Percentiles rank a stretch among this genome's conserved stretches.
Evolutionary conservation across 2,113 vertebrate species (phyloP).

Genomic region (Dicaeum eximium): DNA sequence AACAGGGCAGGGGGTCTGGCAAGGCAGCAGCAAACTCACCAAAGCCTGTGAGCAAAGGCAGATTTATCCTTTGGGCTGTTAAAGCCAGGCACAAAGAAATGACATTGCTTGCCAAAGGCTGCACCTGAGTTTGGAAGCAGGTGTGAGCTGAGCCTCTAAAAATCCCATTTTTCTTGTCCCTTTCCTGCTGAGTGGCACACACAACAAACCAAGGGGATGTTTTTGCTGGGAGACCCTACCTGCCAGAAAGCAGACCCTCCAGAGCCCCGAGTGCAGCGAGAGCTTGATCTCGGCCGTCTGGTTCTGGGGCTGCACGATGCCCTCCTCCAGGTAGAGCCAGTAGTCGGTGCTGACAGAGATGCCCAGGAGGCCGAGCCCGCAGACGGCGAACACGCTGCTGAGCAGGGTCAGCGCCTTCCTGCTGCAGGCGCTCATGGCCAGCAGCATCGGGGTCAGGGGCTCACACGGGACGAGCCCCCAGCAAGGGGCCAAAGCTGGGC

Average conservation of each 20-base stretch:
- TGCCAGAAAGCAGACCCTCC: slow-evolving; percentile 93
- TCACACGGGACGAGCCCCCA: rapidly evolving
- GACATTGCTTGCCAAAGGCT: neutral
- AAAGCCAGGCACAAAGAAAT: rapidly evolving
- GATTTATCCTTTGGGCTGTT: neutral
- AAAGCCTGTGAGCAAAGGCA: neutral
- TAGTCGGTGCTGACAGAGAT: slow-evolving; percentile 95
- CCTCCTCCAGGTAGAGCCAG: slow-evolving; percentile 96
- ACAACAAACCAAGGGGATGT: rapidly evolving
- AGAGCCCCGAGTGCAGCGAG: slow-evolving; percentile 91
- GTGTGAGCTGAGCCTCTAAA: neutral
- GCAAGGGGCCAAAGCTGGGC: neutral
- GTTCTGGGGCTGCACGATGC: slow-evolving; percentile 87
- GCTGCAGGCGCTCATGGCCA: slow-evolving; percentile 84
- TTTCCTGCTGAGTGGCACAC: rapidly evolving
- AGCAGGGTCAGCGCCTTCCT: slow-evolving; percentile 92
- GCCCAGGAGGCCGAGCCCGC: slow-evolving; percentile 87
- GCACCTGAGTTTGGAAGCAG: neutral
- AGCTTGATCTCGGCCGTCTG: slow-evolving; percentile 86
- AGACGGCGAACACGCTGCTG: slow-evolving; percentile 91
- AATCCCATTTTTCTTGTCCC: neutral
- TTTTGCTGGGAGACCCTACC: slow-evolving; percentile 59
- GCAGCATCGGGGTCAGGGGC: neutral
- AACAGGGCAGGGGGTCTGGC: neutral
- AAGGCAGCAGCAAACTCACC: neutral